phyloP scores from a whole-genome alignment of 2,113 vertebrate species.

The Macaca fascicularis region DNA sequence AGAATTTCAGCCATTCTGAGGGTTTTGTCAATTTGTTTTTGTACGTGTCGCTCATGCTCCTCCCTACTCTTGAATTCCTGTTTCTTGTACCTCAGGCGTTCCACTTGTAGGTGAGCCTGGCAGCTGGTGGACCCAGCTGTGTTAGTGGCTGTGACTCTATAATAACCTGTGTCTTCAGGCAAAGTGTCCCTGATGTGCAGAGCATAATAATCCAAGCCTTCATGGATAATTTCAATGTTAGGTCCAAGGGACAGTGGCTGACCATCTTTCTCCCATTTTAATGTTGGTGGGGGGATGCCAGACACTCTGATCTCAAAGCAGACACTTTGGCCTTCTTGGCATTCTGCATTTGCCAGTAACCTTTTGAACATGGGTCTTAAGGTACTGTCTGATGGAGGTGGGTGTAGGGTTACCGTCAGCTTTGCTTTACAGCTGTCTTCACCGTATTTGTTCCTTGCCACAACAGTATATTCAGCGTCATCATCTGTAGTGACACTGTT shows the following conservation, averaged over 20 bases:
- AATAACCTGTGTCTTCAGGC: conserved; percentile 95
- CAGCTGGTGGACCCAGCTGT: conserved; percentile 97
- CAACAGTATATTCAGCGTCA: conserved; percentile 94
- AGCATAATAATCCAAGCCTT: conserved; percentile 97
- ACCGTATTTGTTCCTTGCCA: conserved; percentile 94
- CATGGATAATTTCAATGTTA: conserved; percentile 95
- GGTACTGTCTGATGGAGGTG: conserved; percentile 92
- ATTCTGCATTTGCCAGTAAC: conserved; percentile 96
- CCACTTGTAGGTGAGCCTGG: conserved; percentile 95
- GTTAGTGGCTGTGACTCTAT: conserved; percentile 97
- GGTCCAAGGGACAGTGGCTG: conserved; percentile 92
- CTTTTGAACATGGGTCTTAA: conserved; percentile 99
- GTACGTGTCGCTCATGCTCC: conserved; percentile 85
- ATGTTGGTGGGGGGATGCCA: conserved; percentile 88
- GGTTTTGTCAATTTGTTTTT: conserved; percentile 93
- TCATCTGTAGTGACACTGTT: conserved; percentile 90
- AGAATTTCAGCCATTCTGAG: conserved; percentile 95
- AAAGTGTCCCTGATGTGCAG: conserved; percentile 95
- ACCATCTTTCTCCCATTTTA: conserved; percentile 99
- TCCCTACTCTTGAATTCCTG: conserved; percentile 91
- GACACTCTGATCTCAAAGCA: conserved; percentile 98
- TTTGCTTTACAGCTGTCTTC: conserved; percentile 98
- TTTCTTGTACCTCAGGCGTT: conserved; percentile 91
- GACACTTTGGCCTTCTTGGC: conserved; percentile 93
- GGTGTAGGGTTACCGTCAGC: conserved; percentile 92